phyloP scores from a whole-genome alignment of 23 tunicate species.

The Oikopleura dioica region DNA sequence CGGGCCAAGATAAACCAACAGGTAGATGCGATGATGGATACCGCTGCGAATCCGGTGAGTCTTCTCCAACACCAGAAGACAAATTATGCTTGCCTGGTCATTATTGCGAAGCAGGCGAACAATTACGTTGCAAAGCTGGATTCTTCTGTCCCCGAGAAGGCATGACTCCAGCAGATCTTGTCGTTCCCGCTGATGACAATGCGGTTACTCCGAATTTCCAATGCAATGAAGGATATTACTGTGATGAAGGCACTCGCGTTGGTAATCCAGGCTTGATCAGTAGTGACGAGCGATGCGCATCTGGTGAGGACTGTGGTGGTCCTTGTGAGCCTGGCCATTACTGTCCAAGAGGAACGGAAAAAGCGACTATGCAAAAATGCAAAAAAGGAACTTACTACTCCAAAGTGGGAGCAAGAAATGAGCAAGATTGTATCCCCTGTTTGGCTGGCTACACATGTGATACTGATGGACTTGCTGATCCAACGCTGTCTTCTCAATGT shows the following conservation, averaged over 20 bases:
- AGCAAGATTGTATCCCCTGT: not conserved
- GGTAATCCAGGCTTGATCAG: not conserved
- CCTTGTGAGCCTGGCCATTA: not conserved
- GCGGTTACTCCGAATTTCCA: no score
- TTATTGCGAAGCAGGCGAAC: constrained; percentile 47
- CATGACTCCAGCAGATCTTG: not conserved
- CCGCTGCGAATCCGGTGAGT: not conserved
- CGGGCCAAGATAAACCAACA: not conserved
- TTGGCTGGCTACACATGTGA: not conserved
- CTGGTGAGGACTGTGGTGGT: not conserved
- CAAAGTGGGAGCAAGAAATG: not conserved
- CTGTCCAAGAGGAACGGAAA: not conserved
- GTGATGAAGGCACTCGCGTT: not conserved
- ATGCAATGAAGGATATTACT: not conserved
- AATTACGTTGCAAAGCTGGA: constrained; percentile 31
- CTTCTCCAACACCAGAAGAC: not conserved
- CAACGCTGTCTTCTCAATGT: constrained; percentile 19
- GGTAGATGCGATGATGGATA: not conserved
- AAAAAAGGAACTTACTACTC: not conserved
- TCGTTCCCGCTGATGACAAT: no score
- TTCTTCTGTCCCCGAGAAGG: constrained; percentile 51
- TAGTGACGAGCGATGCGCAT: not conserved
- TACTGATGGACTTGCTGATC: not conserved
- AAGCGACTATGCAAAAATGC: not conserved
- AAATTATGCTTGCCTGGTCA: constrained; percentile 36